phyloP scores from a whole-genome alignment of 2,797 vertebrate genomes.

The Sebastiscus albofasciatus region DNA sequence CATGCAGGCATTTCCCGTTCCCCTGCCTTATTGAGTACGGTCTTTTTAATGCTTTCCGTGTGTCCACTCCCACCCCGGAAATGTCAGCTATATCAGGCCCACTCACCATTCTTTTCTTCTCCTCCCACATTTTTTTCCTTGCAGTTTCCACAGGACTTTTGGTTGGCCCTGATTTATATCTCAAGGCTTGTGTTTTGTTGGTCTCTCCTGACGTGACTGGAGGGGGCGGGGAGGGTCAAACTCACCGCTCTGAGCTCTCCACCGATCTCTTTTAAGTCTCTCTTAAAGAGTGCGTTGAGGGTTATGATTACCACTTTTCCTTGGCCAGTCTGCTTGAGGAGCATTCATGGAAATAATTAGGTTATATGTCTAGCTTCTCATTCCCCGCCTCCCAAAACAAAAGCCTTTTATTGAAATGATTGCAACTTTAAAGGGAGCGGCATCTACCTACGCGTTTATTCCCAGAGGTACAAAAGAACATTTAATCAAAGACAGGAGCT shows the following conservation, averaged over 20 bases:
- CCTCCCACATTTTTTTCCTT: conserved; percentile 24
- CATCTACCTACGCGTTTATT: conserved; percentile 27
- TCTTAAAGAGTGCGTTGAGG: conserved; percentile 16
- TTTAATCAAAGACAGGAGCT: background rate
- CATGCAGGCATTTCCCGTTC: conserved; percentile 29
- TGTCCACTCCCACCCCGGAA: conserved; percentile 22
- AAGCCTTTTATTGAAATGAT: background rate
- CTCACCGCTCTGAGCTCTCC: conserved; percentile 22
- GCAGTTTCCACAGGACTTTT: conserved; percentile 21
- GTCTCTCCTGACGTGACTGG: background rate
- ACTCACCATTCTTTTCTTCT: conserved; percentile 26
- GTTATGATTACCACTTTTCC: conserved; percentile 30
- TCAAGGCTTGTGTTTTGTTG: conserved; percentile 5
- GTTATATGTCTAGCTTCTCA: conserved; percentile 27
- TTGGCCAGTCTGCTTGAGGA: conserved; percentile 6
- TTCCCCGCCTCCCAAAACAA: background rate
- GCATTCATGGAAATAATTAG: conserved; percentile 37
- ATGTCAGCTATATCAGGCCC: conserved; percentile 17
- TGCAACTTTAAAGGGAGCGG: conserved; percentile 9
- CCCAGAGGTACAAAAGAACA: background rate
- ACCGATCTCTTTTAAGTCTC: background rate
- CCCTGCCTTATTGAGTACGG: background rate
- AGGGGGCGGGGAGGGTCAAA: conserved; percentile 20
- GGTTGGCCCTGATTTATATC: conserved; percentile 9
- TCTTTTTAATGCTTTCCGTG: conserved; percentile 39